phyloP scores from a whole-genome alignment of 2,797 vertebrate species.

The Alfaro cultratus region DNA sequence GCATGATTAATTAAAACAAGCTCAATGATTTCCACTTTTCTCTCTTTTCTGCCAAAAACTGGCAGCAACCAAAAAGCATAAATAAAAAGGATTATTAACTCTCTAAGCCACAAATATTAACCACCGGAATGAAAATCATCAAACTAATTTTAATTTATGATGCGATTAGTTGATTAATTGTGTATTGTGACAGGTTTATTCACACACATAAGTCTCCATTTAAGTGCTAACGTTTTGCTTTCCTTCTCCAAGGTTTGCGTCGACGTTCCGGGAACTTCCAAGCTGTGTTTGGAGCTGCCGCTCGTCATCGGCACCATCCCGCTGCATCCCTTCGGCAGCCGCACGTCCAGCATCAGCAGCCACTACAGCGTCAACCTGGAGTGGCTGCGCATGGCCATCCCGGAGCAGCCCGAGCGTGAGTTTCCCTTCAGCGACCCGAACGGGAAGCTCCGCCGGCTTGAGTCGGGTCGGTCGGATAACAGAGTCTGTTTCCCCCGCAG shows the following conservation, averaged over 20 bases:
- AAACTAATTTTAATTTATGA: too few species aligned
- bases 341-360: conserved; percentile 93
- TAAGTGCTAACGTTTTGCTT: neutral
- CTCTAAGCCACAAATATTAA: too few species aligned
- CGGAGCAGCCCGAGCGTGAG: conserved; percentile 92
- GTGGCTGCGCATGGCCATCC: conserved; percentile 87
- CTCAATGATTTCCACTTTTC: too few species aligned
- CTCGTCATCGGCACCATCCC: conserved; percentile 96
- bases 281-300: conserved; percentile 91
- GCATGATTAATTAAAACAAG: too few species aligned
- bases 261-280: conserved; percentile 93
- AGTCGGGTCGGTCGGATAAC: conserved; percentile 39
- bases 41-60: too few species aligned
- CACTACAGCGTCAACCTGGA: conserved; percentile 89
- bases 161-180: too few species aligned
- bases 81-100: too few species aligned
- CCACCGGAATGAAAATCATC: too few species aligned
- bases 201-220: too few species aligned
- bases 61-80: too few species aligned
- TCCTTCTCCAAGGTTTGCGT: conserved; percentile 86
- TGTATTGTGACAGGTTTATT: too few species aligned
- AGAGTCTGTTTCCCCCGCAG: conserved; percentile 68
- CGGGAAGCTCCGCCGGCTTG: conserved; percentile 19
- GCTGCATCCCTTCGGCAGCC: conserved; percentile 90
- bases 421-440: neutral